These are phyloP conservation scores for Phrynocephalus vlangalii DNA, from an alignment of 2,797 vertebrate species.

Conservation along the genomic window DNA sequence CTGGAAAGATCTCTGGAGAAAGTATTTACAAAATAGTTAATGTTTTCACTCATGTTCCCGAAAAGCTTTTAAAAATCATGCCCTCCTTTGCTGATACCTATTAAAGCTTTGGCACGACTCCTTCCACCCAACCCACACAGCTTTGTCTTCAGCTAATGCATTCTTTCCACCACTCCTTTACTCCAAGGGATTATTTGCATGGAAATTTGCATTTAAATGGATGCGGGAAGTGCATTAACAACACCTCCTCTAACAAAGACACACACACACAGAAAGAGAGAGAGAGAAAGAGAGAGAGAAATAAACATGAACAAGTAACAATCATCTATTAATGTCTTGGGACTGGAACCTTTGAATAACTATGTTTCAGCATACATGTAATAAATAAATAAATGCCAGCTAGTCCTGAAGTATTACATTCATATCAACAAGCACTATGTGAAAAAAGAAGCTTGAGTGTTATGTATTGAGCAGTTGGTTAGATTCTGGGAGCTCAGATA, in stretches of 20 bases:
- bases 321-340: constrained; percentile 67
- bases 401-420: constrained; percentile 42
- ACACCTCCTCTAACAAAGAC: constrained; percentile 72
- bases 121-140: constrained; percentile 19
- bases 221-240: constrained; percentile 74
- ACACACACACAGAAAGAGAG: background rate
- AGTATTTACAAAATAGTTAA: constrained; percentile 61
- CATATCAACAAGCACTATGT: constrained; percentile 43
- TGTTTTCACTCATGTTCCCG: constrained; percentile 61
- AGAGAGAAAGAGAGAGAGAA: constrained; percentile 31
- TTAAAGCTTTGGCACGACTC: constrained; percentile 69
- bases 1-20: constrained; percentile 65
- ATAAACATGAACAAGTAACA: constrained; percentile 58
- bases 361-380: constrained; percentile 46
- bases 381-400: constrained; percentile 22
- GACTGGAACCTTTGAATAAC: constrained; percentile 61
- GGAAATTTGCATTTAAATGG: constrained; percentile 83
- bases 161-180: constrained; percentile 41
- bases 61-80: constrained; percentile 60
- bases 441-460: constrained; percentile 15
- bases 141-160: constrained; percentile 75
- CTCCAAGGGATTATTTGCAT: constrained; percentile 75
- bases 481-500: constrained; percentile 35
- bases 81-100: constrained; percentile 65
- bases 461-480: constrained; percentile 27